Evolutionary conservation across 2,113 vertebrate species (phyloP).

Genomic region (Urocolius indicus): DNA sequence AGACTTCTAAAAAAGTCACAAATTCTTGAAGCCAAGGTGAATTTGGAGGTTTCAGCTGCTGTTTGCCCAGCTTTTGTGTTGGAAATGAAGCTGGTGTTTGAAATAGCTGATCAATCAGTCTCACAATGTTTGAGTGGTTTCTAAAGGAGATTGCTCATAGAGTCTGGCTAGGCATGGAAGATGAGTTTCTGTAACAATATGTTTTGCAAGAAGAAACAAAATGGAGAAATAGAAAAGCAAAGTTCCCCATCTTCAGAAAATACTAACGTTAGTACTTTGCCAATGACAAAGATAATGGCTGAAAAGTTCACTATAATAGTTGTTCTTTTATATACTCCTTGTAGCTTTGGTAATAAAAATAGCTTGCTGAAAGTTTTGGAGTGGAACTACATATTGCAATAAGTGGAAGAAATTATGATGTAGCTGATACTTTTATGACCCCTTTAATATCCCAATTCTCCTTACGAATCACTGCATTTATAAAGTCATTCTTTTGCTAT

Average conservation of each 20-base stretch:
- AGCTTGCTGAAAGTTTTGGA: neutral
- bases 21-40: neutral
- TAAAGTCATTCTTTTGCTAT: neutral
- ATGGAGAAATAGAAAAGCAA: neutral
- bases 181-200: neutral
- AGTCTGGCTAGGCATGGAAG: neutral
- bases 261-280: neutral
- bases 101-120: neutral
- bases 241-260: neutral
- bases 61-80: neutral
- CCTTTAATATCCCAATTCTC: neutral
- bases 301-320: neutral
- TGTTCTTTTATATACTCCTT: neutral
- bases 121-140: neutral
- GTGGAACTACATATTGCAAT: neutral
- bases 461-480: slow-evolving; percentile 3
- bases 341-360: neutral
- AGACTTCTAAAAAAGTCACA: neutral
- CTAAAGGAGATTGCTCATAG: rapidly evolving
- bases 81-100: neutral
- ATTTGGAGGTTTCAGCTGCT: rapidly evolving
- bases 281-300: neutral
- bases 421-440: neutral
- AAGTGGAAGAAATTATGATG: neutral
- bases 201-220: neutral